phyloP scores from a whole-genome alignment of 2,113 vertebrate species.

The Thalassoma bifasciatum region DNA sequence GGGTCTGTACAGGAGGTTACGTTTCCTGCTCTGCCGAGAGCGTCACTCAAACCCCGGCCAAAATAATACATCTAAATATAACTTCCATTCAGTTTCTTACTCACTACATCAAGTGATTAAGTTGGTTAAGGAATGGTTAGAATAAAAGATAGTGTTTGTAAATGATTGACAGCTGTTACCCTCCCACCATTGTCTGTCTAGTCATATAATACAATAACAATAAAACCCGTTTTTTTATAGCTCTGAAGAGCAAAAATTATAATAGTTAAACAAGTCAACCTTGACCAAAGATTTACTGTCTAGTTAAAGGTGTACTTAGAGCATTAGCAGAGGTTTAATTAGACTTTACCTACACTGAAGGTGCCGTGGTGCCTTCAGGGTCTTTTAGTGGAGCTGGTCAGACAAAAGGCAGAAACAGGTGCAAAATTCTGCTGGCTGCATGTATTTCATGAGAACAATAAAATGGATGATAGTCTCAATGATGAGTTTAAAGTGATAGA shows the following conservation, averaged over 20 bases:
- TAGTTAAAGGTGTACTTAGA: no score
- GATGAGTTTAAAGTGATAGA: no score
- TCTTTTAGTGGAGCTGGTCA: neutral
- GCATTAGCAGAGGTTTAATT: neutral
- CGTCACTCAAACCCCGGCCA: neutral
- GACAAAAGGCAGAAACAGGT: neutral
- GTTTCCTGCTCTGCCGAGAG: neutral
- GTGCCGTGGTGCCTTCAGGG: slow-evolving; percentile 21
- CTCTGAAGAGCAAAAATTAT: neutral
- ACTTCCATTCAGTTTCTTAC: no score
- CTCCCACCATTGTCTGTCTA: slow-evolving; percentile 6
- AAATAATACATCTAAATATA: neutral
- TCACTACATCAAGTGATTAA: no score
- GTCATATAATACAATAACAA: neutral
- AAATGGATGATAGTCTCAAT: no score
- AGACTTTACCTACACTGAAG: neutral
- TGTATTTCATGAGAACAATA: neutral
- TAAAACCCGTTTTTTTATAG: neutral
- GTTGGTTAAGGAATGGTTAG: no score
- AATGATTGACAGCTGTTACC: neutral
- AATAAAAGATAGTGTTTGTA: neutral
- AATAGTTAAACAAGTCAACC: neutral
- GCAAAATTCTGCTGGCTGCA: neutral
- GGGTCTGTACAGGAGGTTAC: neutral
- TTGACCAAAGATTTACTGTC: neutral